Evolutionary conservation across 2,797 vertebrate species (phyloP).

Genomic region (Sebastes hopkinsi): DNA sequence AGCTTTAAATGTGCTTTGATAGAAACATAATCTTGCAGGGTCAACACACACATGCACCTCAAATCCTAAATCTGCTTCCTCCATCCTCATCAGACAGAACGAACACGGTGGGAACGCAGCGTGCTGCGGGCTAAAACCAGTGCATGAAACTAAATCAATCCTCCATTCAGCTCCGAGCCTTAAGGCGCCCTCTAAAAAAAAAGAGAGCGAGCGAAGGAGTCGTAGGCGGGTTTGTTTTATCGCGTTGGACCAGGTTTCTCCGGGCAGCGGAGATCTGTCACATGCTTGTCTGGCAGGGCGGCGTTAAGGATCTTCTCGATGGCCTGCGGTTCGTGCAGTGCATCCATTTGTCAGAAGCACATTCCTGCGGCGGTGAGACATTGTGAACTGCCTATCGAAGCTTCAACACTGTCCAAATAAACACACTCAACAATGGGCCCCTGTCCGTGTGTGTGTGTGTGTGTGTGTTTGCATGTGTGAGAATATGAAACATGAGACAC

Average conservation of each 20-base stretch:
- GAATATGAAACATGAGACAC: conserved; percentile 53
- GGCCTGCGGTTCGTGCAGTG: conserved; percentile 32
- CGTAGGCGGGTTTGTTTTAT: conserved; percentile 43
- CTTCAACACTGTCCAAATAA: conserved; percentile 62
- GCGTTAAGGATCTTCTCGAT: conserved; percentile 25
- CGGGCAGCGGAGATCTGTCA: conserved; percentile 31
- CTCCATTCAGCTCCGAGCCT: conserved; percentile 10
- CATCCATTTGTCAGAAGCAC: conserved; percentile 69
- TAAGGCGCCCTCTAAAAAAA: neutral
- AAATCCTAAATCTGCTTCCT: conserved; percentile 4
- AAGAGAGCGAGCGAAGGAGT: neutral
- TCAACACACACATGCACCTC: conserved; percentile 14
- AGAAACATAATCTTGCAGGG: conserved; percentile 1
- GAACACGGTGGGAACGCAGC: neutral
- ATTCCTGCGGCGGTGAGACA: conserved; percentile 56
- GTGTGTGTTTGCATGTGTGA: conserved; percentile 18
- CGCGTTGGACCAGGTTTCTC: conserved; percentile 18
- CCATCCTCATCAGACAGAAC: neutral
- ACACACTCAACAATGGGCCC: conserved; percentile 49
- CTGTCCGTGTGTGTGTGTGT: conserved; percentile 9
- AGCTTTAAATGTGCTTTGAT: neutral
- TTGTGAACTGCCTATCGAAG: conserved; percentile 42
- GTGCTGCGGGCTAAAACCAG: conserved; percentile 6
- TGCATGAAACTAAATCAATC: conserved; percentile 21
- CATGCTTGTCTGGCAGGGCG: conserved; percentile 9